Percentiles rank a stretch among this genome's conserved stretches.
phyloP scores from a whole-genome alignment of 2,113 vertebrate species.

The Arenaria interpres region DNA sequence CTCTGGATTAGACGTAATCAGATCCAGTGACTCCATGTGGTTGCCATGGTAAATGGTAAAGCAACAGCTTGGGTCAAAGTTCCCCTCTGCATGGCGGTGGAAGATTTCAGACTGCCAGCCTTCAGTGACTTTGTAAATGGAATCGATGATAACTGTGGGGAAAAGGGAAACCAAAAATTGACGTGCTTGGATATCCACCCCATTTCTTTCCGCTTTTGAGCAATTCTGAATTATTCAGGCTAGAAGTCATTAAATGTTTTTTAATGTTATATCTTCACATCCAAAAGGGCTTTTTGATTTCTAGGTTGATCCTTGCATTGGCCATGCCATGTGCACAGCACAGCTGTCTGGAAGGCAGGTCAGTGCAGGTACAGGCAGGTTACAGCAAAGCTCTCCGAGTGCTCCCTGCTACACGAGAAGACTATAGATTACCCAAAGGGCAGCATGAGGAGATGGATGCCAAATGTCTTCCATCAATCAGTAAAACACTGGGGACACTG shows the following conservation, averaged over 20 bases:
- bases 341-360: not conserved
- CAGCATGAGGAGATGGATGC: not conserved
- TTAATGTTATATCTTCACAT: not conserved
- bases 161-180: not conserved
- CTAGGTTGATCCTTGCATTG: not conserved
- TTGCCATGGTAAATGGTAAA: constrained; percentile 96
- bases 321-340: not conserved
- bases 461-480: not conserved
- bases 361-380: no score
- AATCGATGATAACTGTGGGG: constrained; percentile 91
- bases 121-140: constrained; percentile 96
- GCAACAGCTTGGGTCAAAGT: constrained; percentile 91
- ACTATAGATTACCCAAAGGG: not conserved
- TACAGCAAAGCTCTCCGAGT: not conserved
- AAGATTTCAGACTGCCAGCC: constrained; percentile 93
- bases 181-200: not conserved
- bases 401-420: not conserved
- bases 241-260: not conserved
- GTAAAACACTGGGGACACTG: not conserved
- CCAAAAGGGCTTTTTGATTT: not conserved
- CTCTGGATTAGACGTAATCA: constrained; percentile 92
- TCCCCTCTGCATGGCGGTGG: constrained; percentile 90
- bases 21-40: constrained; percentile 94
- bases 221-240: not conserved
- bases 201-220: not conserved